Percentiles rank a stretch among this genome's conserved stretches.
These are phyloP conservation scores for Epistrophella euchroma DNA, from an alignment of 2,888 invertebrate genomes.

Conservation along the genomic window DNA sequence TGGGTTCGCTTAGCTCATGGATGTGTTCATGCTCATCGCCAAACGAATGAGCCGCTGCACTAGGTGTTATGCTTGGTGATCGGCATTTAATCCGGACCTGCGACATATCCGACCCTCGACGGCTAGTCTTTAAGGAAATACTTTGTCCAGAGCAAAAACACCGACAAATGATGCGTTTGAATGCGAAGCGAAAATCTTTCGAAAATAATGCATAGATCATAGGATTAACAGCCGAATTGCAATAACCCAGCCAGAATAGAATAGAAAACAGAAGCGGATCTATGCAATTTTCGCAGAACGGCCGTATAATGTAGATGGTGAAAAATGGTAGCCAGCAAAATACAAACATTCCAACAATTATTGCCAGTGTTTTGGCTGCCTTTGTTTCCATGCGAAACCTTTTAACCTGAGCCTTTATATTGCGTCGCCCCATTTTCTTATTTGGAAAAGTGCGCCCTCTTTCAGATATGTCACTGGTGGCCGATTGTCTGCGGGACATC, in stretches of 20 bases:
- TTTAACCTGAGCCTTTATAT: constrained; percentile 95
- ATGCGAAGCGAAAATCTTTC: constrained; percentile 97
- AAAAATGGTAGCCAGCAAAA: constrained; percentile 99
- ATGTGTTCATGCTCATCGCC: constrained; percentile 86
- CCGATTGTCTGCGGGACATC: constrained; percentile 81
- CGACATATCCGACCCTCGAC: constrained; percentile 86
- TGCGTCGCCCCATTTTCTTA: constrained; percentile 93
- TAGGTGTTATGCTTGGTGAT: constrained; percentile 86
- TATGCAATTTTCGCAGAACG: constrained; percentile 94
- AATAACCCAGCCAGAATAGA: constrained; percentile 98
- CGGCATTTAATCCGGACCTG: constrained; percentile 84
- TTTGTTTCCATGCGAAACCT: constrained; percentile 98
- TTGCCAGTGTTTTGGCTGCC: constrained; percentile 97
- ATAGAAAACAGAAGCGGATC: constrained; percentile 94
- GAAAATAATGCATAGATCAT: constrained; percentile 97
- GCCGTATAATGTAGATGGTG: constrained; percentile 95
- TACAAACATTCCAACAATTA: constrained; percentile 98
- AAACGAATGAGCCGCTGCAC: constrained; percentile 85
- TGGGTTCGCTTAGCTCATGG: constrained; percentile 84
- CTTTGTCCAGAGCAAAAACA: constrained; percentile 88
- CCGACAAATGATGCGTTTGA: constrained; percentile 95
- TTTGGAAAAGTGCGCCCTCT: constrained; percentile 82
- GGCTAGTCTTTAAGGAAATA: constrained; percentile 83
- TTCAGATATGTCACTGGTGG: constrained; percentile 81
- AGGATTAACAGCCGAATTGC: constrained; percentile 98